phyloP scores from a whole-genome alignment of 2,888 invertebrate species.

The Cactoblastis cactorum region DNA sequence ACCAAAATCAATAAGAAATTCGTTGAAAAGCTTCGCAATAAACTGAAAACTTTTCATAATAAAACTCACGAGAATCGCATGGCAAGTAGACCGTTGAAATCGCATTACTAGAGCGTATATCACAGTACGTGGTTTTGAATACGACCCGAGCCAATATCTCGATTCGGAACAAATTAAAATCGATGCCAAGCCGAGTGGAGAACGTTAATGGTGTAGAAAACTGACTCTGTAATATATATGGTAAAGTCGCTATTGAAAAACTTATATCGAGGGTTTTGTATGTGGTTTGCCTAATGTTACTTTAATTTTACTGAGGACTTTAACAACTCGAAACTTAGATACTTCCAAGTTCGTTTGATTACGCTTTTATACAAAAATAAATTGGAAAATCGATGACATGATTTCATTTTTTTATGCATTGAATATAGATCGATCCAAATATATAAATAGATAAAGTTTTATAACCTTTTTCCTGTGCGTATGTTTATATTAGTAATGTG shows the following conservation, averaged over 20 bases:
- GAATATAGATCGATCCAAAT: constrained; percentile 11
- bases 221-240: constrained; percentile 43
- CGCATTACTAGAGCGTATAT: constrained; percentile 31
- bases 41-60: not conserved
- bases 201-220: constrained; percentile 51
- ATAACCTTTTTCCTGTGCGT: constrained; percentile 9
- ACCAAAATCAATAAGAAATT: not conserved
- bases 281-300: not conserved
- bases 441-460: constrained; percentile 11
- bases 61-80: constrained; percentile 21
- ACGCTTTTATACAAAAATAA: not conserved
- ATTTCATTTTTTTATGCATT: not conserved
- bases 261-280: constrained; percentile 20
- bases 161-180: constrained; percentile 40
- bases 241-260: constrained; percentile 36
- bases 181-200: constrained; percentile 37
- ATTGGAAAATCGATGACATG: constrained; percentile 23
- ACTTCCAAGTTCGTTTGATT: not conserved
- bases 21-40: not conserved
- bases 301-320: constrained; percentile 9
- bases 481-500: constrained; percentile 11
- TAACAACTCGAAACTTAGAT: not conserved
- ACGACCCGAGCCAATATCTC: constrained; percentile 24
- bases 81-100: constrained; percentile 29
- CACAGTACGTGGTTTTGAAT: constrained; percentile 33